Evolutionary conservation across 2,888 invertebrate genomes (phyloP).

Genomic region (Apamea anceps): DNA sequence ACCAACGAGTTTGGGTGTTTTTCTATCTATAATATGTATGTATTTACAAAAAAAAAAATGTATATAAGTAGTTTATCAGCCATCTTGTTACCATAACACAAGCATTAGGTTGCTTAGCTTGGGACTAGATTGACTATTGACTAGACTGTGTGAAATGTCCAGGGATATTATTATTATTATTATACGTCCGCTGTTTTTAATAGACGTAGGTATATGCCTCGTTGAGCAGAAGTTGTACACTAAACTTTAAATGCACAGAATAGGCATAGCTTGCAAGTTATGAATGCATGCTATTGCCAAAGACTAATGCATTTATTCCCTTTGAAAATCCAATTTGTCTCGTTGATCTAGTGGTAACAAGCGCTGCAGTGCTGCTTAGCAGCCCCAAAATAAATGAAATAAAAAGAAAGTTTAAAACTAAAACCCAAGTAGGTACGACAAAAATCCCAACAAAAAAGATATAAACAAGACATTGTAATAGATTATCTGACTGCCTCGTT

Average conservation of each 20-base stretch:
- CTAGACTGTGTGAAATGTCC: no score
- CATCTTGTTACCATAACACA: no score
- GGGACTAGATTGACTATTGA: no score
- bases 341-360: background rate
- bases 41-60: no score
- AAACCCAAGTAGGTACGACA: background rate
- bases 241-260: background rate
- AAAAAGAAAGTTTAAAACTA: background rate
- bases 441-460: background rate
- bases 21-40: no score
- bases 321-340: background rate
- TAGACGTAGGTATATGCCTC: background rate
- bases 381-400: background rate
- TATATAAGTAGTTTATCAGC: no score
- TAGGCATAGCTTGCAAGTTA: background rate
- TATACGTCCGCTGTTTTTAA: no score
- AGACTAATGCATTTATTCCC: background rate
- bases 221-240: background rate
- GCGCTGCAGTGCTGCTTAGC: no score
- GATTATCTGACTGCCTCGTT: background rate
- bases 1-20: no score
- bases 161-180: no score
- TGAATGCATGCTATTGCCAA: background rate
- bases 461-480: background rate
- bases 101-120: no score